Evolutionary conservation across 1,140 invertebrate genomes (phyloP).

Genomic region (Caenorhabditis elegans): DNA sequence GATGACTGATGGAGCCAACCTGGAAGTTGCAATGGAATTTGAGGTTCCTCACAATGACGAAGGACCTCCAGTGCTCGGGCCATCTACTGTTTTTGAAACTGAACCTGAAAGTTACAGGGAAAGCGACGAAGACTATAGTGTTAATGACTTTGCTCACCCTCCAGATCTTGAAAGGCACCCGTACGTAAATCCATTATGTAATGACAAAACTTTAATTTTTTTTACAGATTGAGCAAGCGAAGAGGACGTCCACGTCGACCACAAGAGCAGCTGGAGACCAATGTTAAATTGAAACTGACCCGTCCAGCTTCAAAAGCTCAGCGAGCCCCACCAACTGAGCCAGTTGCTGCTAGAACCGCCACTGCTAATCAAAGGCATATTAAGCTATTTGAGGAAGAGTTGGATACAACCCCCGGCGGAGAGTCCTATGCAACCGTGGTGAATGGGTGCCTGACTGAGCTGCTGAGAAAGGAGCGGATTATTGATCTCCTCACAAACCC

Average conservation of each 20-base stretch:
- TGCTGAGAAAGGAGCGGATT: slow-evolving; percentile 33
- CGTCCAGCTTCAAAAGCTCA: neutral
- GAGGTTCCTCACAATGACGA: neutral
- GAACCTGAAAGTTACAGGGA: neutral
- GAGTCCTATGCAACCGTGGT: slow-evolving; percentile 30
- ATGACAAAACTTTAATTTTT: neutral
- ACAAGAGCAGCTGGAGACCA: neutral
- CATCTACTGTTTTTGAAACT: neutral
- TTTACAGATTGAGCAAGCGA: neutral
- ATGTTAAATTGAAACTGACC: neutral
- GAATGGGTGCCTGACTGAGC: slow-evolving; percentile 25
- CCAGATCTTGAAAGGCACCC: neutral
- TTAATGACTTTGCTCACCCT: neutral
- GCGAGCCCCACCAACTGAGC: neutral
- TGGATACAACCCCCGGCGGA: neutral
- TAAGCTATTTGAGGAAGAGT: neutral
- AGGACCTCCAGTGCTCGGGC: neutral
- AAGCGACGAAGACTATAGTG: neutral
- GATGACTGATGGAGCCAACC: too few species aligned
- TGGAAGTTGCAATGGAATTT: too few species aligned
- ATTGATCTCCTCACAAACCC: slow-evolving; percentile 20
- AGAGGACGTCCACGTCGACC: neutral
- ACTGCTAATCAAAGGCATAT: neutral
- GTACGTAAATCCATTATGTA: neutral
- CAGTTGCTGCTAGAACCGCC: neutral